phyloP scores from a whole-genome alignment of 2,113 vertebrate genomes.

The Rhinopomastus cyanomelas region DNA sequence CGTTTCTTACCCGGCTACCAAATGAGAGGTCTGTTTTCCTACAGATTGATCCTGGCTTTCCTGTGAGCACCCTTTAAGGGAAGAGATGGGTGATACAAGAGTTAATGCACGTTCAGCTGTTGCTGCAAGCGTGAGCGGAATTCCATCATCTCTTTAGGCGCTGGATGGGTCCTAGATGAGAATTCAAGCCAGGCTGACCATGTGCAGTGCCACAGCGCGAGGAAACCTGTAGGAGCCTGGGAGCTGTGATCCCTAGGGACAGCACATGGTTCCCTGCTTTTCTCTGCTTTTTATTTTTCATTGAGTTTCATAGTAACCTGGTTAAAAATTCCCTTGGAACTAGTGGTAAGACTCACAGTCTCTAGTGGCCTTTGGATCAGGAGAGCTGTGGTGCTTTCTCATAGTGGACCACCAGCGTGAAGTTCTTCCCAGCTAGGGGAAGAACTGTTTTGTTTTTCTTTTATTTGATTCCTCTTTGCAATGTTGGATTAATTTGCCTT shows the following conservation, averaged over 20 bases:
- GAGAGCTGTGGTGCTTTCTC: background rate
- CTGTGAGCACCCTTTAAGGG: slow-evolving; percentile 57
- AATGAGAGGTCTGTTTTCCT: slow-evolving; percentile 18
- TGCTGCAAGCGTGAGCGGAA: slow-evolving; percentile 53
- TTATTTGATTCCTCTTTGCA: background rate
- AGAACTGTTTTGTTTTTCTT: background rate
- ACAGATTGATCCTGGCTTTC: slow-evolving; percentile 54
- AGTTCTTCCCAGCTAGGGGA: background rate
- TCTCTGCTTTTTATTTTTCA: background rate
- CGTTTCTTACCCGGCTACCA: background rate
- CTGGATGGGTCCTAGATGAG: background rate
- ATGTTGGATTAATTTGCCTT: background rate
- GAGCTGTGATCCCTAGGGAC: background rate
- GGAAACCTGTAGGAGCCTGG: background rate
- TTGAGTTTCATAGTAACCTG: background rate
- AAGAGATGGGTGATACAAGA: slow-evolving; percentile 64
- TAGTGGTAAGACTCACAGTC: accelerated
- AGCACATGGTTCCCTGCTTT: accelerated
- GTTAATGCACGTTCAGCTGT: slow-evolving; percentile 70
- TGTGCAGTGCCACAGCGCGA: accelerated
- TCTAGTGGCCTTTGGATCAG: background rate
- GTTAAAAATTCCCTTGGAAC: background rate
- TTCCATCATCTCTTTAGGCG: slow-evolving; percentile 57
- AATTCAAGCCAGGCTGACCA: background rate
- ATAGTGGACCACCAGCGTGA: background rate